A percentile compares a stretch with the other conserved stretches of the same genome.
These are phyloP conservation scores for Potorous gilbertii DNA, from an alignment of 2,797 vertebrate genomes.

Conservation along the genomic window DNA sequence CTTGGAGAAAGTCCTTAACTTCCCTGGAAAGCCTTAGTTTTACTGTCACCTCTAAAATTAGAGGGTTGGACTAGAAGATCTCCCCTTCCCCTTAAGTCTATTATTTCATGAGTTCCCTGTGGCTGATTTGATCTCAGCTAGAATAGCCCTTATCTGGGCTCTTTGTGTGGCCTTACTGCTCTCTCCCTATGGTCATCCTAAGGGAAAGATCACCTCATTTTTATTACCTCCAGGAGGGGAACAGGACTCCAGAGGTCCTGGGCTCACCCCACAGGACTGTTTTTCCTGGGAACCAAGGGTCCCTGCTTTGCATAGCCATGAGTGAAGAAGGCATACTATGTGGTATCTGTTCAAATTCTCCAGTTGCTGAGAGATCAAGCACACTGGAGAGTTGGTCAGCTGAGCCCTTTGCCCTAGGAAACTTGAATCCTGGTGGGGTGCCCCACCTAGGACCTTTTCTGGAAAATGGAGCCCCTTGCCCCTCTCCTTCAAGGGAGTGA, in stretches of 20 bases:
- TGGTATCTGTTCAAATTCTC: slow-evolving; percentile 61
- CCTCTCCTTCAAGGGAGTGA: slow-evolving; percentile 53
- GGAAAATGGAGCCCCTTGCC: slow-evolving; percentile 21
- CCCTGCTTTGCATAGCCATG: slow-evolving; percentile 18
- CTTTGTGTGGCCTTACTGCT: not conserved
- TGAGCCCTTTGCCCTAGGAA: slow-evolving; percentile 57
- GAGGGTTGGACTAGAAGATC: not conserved
- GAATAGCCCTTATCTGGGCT: slow-evolving; percentile 42
- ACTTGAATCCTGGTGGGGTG: slow-evolving; percentile 22
- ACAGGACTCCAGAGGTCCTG: not conserved
- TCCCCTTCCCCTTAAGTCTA: not conserved
- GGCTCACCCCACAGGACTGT: slow-evolving; percentile 56
- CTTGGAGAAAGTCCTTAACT: not conserved
- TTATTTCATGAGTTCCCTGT: not conserved
- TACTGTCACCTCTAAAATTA: not conserved
- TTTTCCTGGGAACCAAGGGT: slow-evolving; percentile 33
- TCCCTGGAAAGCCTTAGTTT: not conserved
- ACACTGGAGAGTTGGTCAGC: slow-evolving; percentile 11
- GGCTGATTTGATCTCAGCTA: slow-evolving; percentile 35
- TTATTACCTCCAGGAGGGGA: slow-evolving; percentile 54
- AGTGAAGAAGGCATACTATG: slow-evolving; percentile 11
- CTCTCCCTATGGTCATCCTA: slow-evolving; percentile 18
- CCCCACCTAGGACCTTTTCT: slow-evolving; percentile 27
- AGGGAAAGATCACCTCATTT: slow-evolving; percentile 59
- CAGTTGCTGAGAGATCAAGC: slow-evolving; percentile 48